These are phyloP conservation scores for Myopa testacea DNA, from an alignment of 2,888 invertebrate species.

Conservation along the genomic window DNA sequence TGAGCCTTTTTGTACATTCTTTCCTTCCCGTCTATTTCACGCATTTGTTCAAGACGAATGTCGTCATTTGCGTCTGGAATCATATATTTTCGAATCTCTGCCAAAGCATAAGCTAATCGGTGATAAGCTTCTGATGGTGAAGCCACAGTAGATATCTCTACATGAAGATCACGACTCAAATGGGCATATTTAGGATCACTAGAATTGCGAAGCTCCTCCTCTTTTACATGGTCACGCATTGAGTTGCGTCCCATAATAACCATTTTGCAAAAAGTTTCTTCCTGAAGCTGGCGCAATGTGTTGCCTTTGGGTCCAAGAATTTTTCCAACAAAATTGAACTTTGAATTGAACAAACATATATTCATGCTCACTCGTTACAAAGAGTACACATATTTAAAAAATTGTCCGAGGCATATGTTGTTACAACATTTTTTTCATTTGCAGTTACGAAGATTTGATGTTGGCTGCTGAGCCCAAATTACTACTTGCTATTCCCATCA, in stretches of 20 bases:
- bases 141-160: slow-evolving; percentile 91
- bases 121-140: slow-evolving; percentile 92
- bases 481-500: too few relatives aligned
- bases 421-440: too few relatives aligned
- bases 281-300: slow-evolving; percentile 89
- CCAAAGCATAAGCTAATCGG: slow-evolving; percentile 83
- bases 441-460: too few relatives aligned
- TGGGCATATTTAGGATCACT: slow-evolving; percentile 94
- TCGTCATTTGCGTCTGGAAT: slow-evolving; percentile 75
- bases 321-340: slow-evolving; percentile 94
- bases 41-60: slow-evolving; percentile 63
- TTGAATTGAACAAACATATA: slow-evolving; percentile 4
- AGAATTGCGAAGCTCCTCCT: slow-evolving; percentile 87
- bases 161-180: slow-evolving; percentile 89
- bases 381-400: too few relatives aligned
- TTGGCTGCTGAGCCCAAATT: too few relatives aligned
- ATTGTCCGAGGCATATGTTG: too few relatives aligned
- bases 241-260: slow-evolving; percentile 93
- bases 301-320: slow-evolving; percentile 94
- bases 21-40: slow-evolving; percentile 66
- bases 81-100: slow-evolving; percentile 82
- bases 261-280: slow-evolving; percentile 96
- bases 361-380: background rate
- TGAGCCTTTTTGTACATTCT: slow-evolving; percentile 64
- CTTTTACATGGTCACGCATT: slow-evolving; percentile 94